Evolutionary conservation across 2,113 vertebrate species (phyloP).

Genomic region (Notothenia coriiceps): DNA sequence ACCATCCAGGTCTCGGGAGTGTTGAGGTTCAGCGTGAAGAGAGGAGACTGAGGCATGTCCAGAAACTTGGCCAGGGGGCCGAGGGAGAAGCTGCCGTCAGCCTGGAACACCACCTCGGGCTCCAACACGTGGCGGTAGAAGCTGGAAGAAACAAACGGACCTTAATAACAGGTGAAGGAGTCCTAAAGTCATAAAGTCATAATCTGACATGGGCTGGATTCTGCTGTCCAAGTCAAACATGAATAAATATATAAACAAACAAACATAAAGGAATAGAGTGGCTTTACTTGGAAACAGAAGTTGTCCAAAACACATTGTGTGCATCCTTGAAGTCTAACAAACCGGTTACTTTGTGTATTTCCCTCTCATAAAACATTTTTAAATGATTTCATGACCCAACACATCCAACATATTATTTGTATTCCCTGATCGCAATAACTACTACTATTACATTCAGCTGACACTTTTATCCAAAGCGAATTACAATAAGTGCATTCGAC

Average conservation of each 20-base stretch:
- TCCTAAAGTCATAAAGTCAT: background rate
- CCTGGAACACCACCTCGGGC: constrained; percentile 90
- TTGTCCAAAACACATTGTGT: background rate
- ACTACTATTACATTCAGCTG: too few species aligned
- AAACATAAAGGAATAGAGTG: background rate
- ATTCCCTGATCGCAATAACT: too few species aligned
- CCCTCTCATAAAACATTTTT: background rate
- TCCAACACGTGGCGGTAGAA: constrained; percentile 97
- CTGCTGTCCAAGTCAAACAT: background rate
- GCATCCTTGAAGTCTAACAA: background rate
- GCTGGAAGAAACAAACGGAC: constrained; percentile 74
- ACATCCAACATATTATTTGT: too few species aligned
- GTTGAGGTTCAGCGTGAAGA: constrained; percentile 96
- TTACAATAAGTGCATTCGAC: too few species aligned
- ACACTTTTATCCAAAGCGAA: too few species aligned
- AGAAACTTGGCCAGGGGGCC: constrained; percentile 95
- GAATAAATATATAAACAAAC: background rate
- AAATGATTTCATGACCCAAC: background rate
- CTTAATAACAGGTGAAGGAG: background rate
- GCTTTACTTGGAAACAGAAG: background rate
- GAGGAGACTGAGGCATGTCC: constrained; percentile 96
- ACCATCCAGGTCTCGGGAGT: constrained; percentile 99
- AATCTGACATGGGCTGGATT: background rate
- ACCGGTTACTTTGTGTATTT: background rate
- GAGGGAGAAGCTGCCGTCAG: constrained; percentile 87